These are phyloP conservation scores for Ceratina japonica DNA, from an alignment of 1,140 invertebrate species.

Conservation along the genomic window DNA sequence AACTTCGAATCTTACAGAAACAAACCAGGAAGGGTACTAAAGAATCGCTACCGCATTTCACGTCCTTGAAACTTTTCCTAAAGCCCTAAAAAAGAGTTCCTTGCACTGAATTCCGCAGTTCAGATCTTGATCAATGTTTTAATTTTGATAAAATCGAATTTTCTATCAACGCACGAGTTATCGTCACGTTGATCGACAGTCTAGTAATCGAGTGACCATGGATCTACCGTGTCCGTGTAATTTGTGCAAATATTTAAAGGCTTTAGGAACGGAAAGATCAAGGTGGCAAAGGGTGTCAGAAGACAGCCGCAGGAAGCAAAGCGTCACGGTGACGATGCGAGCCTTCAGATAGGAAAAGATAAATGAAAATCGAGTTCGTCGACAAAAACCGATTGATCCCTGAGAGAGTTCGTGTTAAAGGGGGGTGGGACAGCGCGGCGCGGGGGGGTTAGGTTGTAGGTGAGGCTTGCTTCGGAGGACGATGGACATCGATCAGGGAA, in stretches of 20 bases:
- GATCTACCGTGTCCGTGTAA: background rate
- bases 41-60: constrained; percentile 15
- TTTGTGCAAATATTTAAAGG: background rate
- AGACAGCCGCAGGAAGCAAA: constrained; percentile 2
- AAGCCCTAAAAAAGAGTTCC: background rate
- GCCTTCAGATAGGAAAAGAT: constrained; percentile 58
- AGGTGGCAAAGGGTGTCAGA: constrained; percentile 4
- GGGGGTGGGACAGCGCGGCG: background rate
- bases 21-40: background rate
- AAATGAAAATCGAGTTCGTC: constrained; percentile 60
- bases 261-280: background rate
- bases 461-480: constrained; percentile 47
- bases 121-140: background rate
- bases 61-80: background rate
- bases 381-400: constrained; percentile 60
- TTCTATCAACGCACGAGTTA: background rate
- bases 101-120: no score
- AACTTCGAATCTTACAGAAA: no score
- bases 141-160: no score
- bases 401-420: constrained; percentile 13
- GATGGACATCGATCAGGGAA: constrained; percentile 67
- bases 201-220: background rate
- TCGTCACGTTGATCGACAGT: background rate
- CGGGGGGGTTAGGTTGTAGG: constrained; percentile 50
- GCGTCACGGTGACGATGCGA: constrained; percentile 53